A percentile compares a stretch with the other conserved stretches of the same genome.
Evolutionary conservation across 1,140 invertebrate genomes (phyloP).

Genomic region (Leptonema lineaticorne): DNA sequence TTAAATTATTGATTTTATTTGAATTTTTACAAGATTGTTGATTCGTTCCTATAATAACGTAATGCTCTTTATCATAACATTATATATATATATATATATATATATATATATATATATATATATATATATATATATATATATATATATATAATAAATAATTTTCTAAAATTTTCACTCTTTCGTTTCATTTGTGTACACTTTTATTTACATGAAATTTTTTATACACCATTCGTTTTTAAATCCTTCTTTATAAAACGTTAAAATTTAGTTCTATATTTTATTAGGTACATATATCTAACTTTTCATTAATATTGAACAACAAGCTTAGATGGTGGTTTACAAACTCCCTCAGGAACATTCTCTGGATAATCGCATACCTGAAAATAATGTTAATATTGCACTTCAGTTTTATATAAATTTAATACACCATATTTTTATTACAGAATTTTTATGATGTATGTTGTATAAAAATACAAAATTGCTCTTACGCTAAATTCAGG

Average conservation of each 20-base stretch:
- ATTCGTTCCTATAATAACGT: conserved; percentile 30
- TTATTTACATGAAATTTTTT: too few relatives aligned
- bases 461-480: neutral
- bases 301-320: too few relatives aligned
- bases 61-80: conserved; percentile 32
- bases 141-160: conserved; percentile 42
- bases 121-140: too few relatives aligned
- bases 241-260: too few relatives aligned
- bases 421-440: neutral
- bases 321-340: neutral
- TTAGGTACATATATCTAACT: too few relatives aligned
- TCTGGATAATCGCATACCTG: conserved; percentile 14
- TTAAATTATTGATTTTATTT: conserved; percentile 39
- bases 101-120: too few relatives aligned
- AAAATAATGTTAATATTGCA: neutral
- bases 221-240: too few relatives aligned
- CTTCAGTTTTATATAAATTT: neutral
- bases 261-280: too few relatives aligned
- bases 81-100: too few relatives aligned
- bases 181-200: neutral
- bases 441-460: neutral
- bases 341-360: neutral
- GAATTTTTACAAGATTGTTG: conserved; percentile 36
- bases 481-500: neutral
- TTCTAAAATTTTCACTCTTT: conserved; percentile 36